Evolutionary conservation across 1,140 invertebrate genomes (phyloP).

Genomic region (Solenopsis fugax): DNA sequence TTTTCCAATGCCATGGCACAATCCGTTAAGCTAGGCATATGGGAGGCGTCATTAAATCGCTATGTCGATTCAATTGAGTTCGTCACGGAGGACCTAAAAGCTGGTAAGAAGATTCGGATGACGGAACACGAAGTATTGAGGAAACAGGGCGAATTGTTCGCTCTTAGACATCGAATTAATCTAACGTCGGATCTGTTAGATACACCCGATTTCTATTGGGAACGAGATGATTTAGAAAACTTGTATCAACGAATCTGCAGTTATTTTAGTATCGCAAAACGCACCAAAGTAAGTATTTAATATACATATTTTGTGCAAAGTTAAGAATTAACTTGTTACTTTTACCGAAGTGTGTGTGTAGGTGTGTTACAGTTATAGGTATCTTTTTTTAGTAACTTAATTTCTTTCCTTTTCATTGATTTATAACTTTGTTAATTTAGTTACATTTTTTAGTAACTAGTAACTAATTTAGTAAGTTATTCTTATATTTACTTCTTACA

Average conservation of each 20-base stretch:
- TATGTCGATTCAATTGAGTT: conserved; percentile 94
- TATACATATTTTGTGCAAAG: background rate
- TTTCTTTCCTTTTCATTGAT: too few species aligned
- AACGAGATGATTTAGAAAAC: conserved; percentile 94
- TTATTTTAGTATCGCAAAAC: conserved; percentile 94
- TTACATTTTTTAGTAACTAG: too few species aligned
- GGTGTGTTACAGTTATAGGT: too few species aligned
- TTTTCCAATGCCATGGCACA: conserved; percentile 96
- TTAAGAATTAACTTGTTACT: too few species aligned
- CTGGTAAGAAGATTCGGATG: conserved; percentile 90
- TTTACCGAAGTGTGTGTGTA: too few species aligned
- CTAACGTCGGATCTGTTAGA: conserved; percentile 97
- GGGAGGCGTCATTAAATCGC: conserved; percentile 94
- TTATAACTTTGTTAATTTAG: too few species aligned
- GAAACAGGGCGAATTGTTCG: conserved; percentile 97
- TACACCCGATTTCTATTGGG: conserved; percentile 99
- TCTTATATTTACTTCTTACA: too few species aligned
- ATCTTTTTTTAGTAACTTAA: too few species aligned
- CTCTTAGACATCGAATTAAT: conserved; percentile 95
- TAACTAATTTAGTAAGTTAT: too few species aligned
- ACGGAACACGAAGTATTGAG: conserved; percentile 91
- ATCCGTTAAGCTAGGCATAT: conserved; percentile 96
- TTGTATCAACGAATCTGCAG: conserved; percentile 93
- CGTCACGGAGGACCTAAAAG: conserved; percentile 93
- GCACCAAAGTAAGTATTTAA: conserved; percentile 90